Evolutionary conservation across 2,797 vertebrate genomes (phyloP).

Genomic region (Eulemur albifrons): DNA sequence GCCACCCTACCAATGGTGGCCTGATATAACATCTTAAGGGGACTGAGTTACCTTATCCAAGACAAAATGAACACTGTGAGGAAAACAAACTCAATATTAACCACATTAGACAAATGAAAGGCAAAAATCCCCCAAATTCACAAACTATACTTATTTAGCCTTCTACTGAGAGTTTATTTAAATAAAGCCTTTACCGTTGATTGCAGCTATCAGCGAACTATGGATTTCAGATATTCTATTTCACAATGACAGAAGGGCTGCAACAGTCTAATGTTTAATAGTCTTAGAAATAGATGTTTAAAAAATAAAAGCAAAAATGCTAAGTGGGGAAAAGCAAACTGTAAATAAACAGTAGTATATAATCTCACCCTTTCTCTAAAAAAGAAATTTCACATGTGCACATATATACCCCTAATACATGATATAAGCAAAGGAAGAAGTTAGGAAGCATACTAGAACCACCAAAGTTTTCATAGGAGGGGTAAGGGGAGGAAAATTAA

Average conservation of each 20-base stretch:
- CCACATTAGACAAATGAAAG: neutral
- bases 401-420: neutral
- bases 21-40: neutral
- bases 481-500: neutral
- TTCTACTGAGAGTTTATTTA: neutral
- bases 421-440: neutral
- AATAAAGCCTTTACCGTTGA: neutral
- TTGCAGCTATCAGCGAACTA: neutral
- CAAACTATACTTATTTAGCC: neutral
- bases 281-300: neutral
- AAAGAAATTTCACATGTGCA: neutral
- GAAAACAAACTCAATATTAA: neutral
- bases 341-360: neutral
- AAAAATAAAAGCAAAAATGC: neutral
- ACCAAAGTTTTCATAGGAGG: neutral
- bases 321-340: slow-evolving; percentile 1
- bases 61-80: neutral
- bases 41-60: neutral
- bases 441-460: neutral
- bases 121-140: neutral
- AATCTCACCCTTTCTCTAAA: neutral
- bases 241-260: neutral
- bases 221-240: neutral
- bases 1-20: neutral
- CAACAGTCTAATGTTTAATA: neutral